Conservation (phyloP, 2,888 invertebrate species). For the Amphipoea lucens region DNA sequence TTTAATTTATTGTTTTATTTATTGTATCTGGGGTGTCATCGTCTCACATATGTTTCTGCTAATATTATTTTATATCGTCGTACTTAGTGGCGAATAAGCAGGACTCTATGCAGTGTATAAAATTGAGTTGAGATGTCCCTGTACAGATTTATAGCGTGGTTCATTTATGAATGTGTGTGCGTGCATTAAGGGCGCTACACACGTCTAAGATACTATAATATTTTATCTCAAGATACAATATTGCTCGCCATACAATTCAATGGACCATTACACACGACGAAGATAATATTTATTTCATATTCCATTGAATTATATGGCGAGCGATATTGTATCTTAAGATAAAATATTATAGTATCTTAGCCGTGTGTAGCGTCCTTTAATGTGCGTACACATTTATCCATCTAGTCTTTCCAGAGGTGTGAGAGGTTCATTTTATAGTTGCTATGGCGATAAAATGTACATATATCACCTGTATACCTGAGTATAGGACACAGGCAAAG, state of each 20-base stretch:
- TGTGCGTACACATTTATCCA: not conserved
- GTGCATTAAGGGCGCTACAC: no score
- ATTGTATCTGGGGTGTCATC: slow-evolving; percentile 25
- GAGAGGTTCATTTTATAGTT: not conserved
- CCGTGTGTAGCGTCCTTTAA: no score
- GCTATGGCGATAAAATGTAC: no score
- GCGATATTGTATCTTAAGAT: no score
- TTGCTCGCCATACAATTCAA: no score
- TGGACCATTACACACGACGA: no score
- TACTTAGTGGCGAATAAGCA: not conserved
- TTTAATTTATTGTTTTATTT: slow-evolving; percentile 42
- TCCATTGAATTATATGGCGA: no score
- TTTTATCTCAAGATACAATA: no score
- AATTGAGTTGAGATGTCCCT: not conserved
- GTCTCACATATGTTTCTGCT: not conserved
- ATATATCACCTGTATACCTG: not conserved
- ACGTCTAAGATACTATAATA: no score
- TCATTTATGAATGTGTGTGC: not conserved
- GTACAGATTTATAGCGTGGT: slow-evolving; percentile 8
- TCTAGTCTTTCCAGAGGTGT: not conserved
- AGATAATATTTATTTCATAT: no score
- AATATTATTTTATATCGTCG: not conserved
- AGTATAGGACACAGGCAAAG: not conserved
- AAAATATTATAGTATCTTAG: no score
- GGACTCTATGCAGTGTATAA: not conserved